Evolutionary conservation across 2,113 vertebrate genomes (phyloP).

Genomic region (Hippocampus abdominalis): DNA sequence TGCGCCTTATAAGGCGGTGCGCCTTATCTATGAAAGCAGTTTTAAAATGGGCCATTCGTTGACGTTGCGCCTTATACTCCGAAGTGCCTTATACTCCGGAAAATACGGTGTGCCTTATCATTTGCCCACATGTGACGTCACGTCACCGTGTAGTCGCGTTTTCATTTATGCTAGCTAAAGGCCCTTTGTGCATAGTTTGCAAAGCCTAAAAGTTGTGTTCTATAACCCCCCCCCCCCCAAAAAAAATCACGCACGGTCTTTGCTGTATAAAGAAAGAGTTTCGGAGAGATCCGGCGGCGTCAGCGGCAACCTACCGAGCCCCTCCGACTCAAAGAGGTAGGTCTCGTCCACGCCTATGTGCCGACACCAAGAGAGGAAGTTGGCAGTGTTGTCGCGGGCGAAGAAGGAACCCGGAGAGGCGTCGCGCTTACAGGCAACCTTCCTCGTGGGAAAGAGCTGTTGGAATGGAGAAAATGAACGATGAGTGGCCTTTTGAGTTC

Average conservation of each 20-base stretch:
- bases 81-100: no score
- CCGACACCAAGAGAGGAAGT: constrained; percentile 95
- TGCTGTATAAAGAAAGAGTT: neutral
- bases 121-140: no score
- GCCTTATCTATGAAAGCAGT: no score
- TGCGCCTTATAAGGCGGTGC: no score
- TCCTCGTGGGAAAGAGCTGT: constrained; percentile 83
- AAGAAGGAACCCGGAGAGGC: constrained; percentile 95
- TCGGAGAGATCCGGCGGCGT: neutral
- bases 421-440: constrained; percentile 85
- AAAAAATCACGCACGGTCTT: neutral
- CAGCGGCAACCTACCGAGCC: constrained; percentile 78
- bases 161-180: neutral
- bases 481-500: neutral
- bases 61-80: no score
- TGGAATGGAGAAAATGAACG: neutral
- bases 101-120: no score
- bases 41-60: no score
- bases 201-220: no score
- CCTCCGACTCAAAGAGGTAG: constrained; percentile 96
- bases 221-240: no score
- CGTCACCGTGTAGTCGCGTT: no score
- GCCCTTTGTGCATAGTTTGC: no score
- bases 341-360: constrained; percentile 87
- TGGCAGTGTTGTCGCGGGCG: constrained; percentile 95